Percentiles rank a stretch among this genome's conserved stretches.
phyloP scores from a whole-genome alignment of 2,888 invertebrate genomes.

The Dione juno region DNA sequence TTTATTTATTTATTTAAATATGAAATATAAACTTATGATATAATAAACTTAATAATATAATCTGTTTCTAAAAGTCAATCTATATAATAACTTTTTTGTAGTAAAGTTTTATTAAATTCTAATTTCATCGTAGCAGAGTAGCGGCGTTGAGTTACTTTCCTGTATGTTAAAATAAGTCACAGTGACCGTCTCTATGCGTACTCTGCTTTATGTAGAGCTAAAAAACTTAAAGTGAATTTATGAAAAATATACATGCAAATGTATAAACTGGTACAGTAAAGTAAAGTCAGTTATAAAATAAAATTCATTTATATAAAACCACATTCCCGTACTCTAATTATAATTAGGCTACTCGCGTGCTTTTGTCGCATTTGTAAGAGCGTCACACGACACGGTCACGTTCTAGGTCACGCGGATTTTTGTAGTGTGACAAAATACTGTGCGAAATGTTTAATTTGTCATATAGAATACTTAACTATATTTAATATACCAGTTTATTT shows the following conservation, averaged over 20 bases:
- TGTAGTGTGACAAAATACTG: neutral
- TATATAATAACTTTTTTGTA: too few relatives aligned
- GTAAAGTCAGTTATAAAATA: conserved; percentile 12
- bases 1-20: too few relatives aligned
- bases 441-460: neutral
- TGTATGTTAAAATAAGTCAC: too few relatives aligned
- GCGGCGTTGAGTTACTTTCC: too few relatives aligned
- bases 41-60: too few relatives aligned
- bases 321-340: conserved; percentile 13
- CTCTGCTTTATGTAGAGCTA: too few relatives aligned
- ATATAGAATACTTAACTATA: neutral
- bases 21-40: too few relatives aligned
- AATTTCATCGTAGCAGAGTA: too few relatives aligned
- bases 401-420: conserved; percentile 15
- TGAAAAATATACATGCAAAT: neutral
- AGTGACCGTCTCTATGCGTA: too few relatives aligned
- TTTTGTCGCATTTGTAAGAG: conserved; percentile 24
- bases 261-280: neutral
- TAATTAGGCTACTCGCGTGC: conserved; percentile 23
- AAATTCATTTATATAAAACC: conserved; percentile 9
- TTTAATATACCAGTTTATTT: too few relatives aligned
- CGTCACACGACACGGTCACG: conserved; percentile 15
- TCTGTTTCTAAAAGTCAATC: too few relatives aligned
- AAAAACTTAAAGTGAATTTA: neutral
- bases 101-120: too few relatives aligned